Evolutionary conservation across 2,888 invertebrate genomes (phyloP).

Genomic region (Thymelicus acteon): DNA sequence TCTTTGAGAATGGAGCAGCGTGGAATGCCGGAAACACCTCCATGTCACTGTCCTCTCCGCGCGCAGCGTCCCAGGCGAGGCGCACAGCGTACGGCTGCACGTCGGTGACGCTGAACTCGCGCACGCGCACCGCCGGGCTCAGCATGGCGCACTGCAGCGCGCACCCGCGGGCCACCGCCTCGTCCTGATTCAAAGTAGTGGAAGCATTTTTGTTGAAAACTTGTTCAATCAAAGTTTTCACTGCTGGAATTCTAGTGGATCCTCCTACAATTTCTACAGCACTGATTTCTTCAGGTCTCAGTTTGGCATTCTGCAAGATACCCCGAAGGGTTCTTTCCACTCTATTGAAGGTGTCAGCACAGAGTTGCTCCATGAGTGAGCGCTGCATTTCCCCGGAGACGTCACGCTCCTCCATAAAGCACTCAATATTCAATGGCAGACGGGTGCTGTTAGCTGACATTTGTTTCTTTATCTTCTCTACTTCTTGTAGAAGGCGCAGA

Average conservation of each 20-base stretch:
- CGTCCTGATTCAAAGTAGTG: conserved; percentile 99
- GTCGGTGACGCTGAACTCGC: conserved; percentile 97
- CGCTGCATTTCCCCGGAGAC: conserved; percentile 95
- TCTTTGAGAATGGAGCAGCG: conserved; percentile 95
- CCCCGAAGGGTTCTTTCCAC: conserved; percentile 91
- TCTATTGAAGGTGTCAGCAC: conserved; percentile 90
- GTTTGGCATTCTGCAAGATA: conserved; percentile 91
- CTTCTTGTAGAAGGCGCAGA: conserved; percentile 94
- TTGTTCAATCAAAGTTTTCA: conserved; percentile 95
- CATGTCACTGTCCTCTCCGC: conserved; percentile 90
- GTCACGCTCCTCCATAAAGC: conserved; percentile 99
- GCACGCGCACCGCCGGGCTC: conserved; percentile 98
- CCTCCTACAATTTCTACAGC: conserved; percentile 99
- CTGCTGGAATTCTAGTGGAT: conserved; percentile 95
- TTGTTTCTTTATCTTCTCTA: conserved; percentile 99
- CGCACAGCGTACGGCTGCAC: conserved; percentile 95
- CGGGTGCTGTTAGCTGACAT: conserved; percentile 99
- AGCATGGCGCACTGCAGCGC: conserved; percentile 98
- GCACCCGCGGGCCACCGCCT: conserved; percentile 98
- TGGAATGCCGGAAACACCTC: conserved; percentile 97
- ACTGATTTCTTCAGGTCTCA: conserved; percentile 94
- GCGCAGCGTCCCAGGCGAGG: conserved; percentile 91
- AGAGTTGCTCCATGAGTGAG: conserved; percentile 93
- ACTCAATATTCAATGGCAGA: conserved; percentile 98
- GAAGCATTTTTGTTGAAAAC: conserved; percentile 94